Evolutionary conservation across 2,797 vertebrate species (phyloP).

Genomic region (Rhadinocentrus ornatus): DNA sequence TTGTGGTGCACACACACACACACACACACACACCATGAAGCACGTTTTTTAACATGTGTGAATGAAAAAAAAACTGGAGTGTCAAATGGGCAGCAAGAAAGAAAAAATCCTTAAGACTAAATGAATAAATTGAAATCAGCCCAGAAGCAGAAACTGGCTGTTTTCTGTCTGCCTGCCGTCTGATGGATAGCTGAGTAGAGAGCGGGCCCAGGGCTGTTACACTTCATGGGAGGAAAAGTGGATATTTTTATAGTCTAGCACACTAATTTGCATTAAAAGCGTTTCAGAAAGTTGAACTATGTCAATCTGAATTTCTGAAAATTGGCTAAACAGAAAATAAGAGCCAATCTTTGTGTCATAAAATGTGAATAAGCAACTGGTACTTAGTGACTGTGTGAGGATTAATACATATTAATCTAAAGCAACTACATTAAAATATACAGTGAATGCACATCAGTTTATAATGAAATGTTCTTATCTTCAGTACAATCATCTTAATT

Average conservation of each 20-base stretch:
- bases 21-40: slow-evolving; percentile 34
- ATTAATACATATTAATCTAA: neutral
- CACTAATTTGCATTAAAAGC: slow-evolving; percentile 15
- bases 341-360: neutral
- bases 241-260: slow-evolving; percentile 21
- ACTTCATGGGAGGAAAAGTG: slow-evolving; percentile 18
- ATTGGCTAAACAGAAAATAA: neutral
- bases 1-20: slow-evolving; percentile 39
- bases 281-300: slow-evolving; percentile 23
- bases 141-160: slow-evolving; percentile 9
- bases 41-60: slow-evolving; percentile 11
- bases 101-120: slow-evolving; percentile 22
- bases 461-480: neutral
- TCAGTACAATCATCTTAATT: neutral
- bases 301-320: slow-evolving; percentile 10
- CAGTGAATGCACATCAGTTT: neutral
- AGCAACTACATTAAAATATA: neutral
- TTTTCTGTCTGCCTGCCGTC: slow-evolving; percentile 2
- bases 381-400: neutral
- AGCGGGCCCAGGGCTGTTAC: slow-evolving; percentile 19
- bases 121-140: slow-evolving; percentile 14
- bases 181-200: slow-evolving; percentile 27
- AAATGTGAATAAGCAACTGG: slow-evolving; percentile 1
- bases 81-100: neutral
- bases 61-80: slow-evolving; percentile 11